Percentiles rank a stretch among this genome's conserved stretches.
phyloP scores from a whole-genome alignment of 2,113 vertebrate genomes.

The Cynocephalus volans region DNA sequence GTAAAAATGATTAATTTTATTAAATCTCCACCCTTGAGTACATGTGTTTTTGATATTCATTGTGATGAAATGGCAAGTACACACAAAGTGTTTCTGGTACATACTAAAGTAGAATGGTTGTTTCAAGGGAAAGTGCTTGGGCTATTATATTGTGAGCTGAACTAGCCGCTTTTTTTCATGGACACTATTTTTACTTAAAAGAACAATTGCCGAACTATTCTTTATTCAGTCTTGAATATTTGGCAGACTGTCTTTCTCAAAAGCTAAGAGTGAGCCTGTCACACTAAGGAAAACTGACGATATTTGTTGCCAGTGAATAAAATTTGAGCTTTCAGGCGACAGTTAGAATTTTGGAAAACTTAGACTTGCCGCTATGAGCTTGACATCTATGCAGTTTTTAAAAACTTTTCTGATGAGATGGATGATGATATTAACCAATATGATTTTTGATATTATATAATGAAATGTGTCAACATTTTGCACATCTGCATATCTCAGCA shows the following conservation, averaged over 20 bases:
- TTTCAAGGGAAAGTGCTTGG: conserved; percentile 34
- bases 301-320: conserved; percentile 41
- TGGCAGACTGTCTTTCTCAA: neutral
- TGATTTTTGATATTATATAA: conserved; percentile 18
- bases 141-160: conserved; percentile 27
- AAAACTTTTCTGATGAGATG: conserved; percentile 39
- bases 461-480: conserved; percentile 42
- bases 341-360: conserved; percentile 55
- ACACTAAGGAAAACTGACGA: neutral
- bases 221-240: conserved; percentile 36
- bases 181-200: conserved; percentile 58
- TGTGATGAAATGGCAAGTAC: conserved; percentile 29
- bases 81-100: conserved; percentile 15
- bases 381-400: neutral
- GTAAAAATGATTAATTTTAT: conserved; percentile 49
- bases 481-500: conserved; percentile 32
- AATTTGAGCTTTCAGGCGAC: conserved; percentile 34
- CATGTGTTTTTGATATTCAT: conserved; percentile 12
- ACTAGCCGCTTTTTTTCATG: neutral
- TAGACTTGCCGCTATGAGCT: neutral
- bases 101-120: neutral
- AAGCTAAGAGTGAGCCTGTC: neutral
- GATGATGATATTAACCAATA: conserved; percentile 39
- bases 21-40: conserved; percentile 29
- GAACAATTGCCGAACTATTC: neutral